Base-by-base conservation (phyloP, 1,140 invertebrate species). In the Hypsibius dujardini region DNA sequence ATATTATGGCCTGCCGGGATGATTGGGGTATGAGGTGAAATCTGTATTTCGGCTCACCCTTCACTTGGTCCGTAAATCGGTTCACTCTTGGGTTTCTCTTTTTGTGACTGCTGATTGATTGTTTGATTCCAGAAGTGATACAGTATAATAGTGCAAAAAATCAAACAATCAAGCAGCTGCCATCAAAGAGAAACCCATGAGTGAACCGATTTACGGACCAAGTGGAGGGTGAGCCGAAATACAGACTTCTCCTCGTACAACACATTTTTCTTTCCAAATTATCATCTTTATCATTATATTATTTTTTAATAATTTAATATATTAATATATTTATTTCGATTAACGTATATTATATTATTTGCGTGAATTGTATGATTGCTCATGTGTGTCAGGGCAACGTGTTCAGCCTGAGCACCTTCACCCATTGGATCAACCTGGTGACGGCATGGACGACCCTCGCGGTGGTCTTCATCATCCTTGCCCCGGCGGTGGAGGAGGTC, bases 1-100 rank as follows among this genome's bases (percentile, higher is more conserved):
- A 47, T 78, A 47, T 40, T 79, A 3, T 79, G 77, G 78, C 79
- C 79, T 1, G 71, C 73, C 2, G 69, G 74, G 7, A 77, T 77
- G 75, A 45, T 42, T 45, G 42, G 3, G 42, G 62, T 67, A 67
- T 7, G 12, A 3, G 7, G 7, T 56, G 50, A 7, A 56, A 67
- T 67, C 7, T n/a, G 12, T 45, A 67, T 42, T 67, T 67, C 62
- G 42, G 62, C 62, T 42, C 12, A 15, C 3, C 12, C 12, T 15
- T 15, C 42, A 15, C 42, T 7, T 67, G 45, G 12, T 67, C 3
- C 12, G 12, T 67, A 67, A 42, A 15, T 12, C 12, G 3, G 7
- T 42, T 67, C 3, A 12, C 62, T 42, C 7, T 0, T 56, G 50
- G 50, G 50, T 12, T 12, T 0, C 7, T n/a, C 50, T 7, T 28